A percentile compares a stretch with the other conserved stretches of the same genome.
phyloP scores from a whole-genome alignment of 1,140 invertebrate genomes.

The Drosophila simulans region DNA sequence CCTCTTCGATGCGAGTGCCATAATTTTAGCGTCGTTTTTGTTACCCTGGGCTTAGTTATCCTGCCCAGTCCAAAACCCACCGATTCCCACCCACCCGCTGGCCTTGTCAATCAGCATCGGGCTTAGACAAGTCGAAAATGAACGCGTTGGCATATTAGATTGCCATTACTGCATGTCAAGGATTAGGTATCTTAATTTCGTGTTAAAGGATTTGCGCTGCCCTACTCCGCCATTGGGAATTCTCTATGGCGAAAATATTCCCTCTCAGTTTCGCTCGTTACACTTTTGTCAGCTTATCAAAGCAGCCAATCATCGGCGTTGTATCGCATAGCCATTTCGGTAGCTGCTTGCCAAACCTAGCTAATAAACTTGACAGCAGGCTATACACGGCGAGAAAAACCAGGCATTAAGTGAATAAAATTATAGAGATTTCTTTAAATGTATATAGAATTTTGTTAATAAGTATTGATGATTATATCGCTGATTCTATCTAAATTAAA shows the following conservation, averaged over 20 bases:
- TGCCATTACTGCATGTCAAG: slow-evolving; percentile 81
- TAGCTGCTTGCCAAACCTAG: slow-evolving; percentile 47
- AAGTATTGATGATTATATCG: too few relatives aligned
- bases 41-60: slow-evolving; percentile 2
- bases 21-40: slow-evolving; percentile 39
- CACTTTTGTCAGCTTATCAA: slow-evolving; percentile 80
- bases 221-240: slow-evolving; percentile 21
- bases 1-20: slow-evolving; percentile 35
- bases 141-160: slow-evolving; percentile 82
- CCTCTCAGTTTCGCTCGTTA: slow-evolving; percentile 65
- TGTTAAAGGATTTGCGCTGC: slow-evolving; percentile 79
- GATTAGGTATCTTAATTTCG: slow-evolving; percentile 81
- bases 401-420: too few relatives aligned
- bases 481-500: too few relatives aligned
- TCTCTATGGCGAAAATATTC: slow-evolving; percentile 9
- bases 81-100: slow-evolving; percentile 23
- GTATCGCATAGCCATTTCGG: slow-evolving; percentile 58
- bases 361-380: slow-evolving; percentile 74
- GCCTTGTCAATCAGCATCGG: slow-evolving; percentile 66
- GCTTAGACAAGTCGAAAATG: slow-evolving; percentile 70
- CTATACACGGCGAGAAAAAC: slow-evolving; percentile 10
- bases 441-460: too few relatives aligned
- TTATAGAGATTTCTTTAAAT: too few relatives aligned
- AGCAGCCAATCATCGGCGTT: slow-evolving; percentile 78
- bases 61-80: not conserved